phyloP scores from a whole-genome alignment of 2,113 vertebrate genomes.

The Sciurus niger region DNA sequence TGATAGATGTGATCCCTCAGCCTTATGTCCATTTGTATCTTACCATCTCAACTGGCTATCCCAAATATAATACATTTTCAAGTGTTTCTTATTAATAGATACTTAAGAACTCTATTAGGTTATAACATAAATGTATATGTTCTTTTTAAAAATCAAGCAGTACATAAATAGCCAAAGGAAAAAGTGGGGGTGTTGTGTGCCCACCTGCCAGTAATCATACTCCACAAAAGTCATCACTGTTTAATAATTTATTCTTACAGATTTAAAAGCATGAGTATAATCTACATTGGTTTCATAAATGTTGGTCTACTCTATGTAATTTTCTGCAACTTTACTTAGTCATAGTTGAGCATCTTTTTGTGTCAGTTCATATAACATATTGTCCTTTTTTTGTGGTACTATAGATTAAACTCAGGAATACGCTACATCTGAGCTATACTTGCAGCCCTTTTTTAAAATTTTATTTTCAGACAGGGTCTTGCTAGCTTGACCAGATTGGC shows the following conservation, averaged over 20 bases:
- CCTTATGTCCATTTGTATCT: background rate
- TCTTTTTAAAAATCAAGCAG: background rate
- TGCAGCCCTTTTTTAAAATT: background rate
- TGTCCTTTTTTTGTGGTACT: background rate
- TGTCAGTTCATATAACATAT: background rate
- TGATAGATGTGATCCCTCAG: background rate
- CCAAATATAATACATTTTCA: constrained; percentile 20
- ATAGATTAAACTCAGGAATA: background rate
- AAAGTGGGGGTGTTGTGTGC: background rate
- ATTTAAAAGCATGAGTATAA: background rate
- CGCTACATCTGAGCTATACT: background rate
- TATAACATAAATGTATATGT: constrained; percentile 28
- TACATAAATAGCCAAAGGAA: constrained; percentile 38
- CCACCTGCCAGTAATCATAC: background rate
- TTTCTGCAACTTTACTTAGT: constrained; percentile 54
- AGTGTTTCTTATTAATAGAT: background rate
- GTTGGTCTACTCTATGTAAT: background rate
- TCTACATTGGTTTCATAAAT: constrained; percentile 18
- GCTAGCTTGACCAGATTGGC: background rate
- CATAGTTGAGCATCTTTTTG: constrained; percentile 9
- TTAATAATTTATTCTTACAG: constrained; percentile 40
- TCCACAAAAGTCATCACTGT: background rate
- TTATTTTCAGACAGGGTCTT: background rate
- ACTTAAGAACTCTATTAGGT: background rate
- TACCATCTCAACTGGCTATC: background rate